Conservation (phyloP, 2,113 vertebrate species). For the Melanostigma gelatinosum region DNA sequence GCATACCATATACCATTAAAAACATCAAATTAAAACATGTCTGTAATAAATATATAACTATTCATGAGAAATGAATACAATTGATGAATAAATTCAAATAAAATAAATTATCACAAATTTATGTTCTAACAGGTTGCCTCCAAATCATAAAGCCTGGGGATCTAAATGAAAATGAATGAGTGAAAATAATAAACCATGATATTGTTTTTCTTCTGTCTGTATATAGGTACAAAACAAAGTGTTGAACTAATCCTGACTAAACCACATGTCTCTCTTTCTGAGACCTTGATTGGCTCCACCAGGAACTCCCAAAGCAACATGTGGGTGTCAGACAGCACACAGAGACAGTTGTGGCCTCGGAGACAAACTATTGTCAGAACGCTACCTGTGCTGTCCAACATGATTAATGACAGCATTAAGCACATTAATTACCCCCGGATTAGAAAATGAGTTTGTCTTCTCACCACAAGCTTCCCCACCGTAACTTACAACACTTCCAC, state of each 20-base stretch:
- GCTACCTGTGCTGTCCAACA: conserved; percentile 31
- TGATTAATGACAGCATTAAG: conserved; percentile 53
- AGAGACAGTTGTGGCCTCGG: conserved; percentile 4
- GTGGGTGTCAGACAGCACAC: not conserved
- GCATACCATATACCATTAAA: no score
- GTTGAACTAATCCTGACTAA: not conserved
- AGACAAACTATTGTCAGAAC: conserved; percentile 5
- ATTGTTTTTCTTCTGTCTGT: not conserved
- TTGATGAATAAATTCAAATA: no score
- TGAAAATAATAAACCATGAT: not conserved
- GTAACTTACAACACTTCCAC: not conserved
- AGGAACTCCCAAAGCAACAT: not conserved
- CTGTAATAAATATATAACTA: not conserved
- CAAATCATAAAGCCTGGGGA: no score
- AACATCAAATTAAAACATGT: no score
- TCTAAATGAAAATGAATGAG: not conserved
- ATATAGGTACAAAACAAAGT: no score
- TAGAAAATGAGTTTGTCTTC: conserved; percentile 43
- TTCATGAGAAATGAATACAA: not conserved
- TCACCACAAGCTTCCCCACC: not conserved
- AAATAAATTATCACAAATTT: no score
- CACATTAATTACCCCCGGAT: conserved; percentile 49
- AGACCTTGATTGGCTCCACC: not conserved
- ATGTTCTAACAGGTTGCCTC: no score
- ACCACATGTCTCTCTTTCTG: not conserved